Percentiles rank a stretch among this genome's conserved stretches.
Conservation (phyloP, 2,888 invertebrate genomes). For the Eupithecia dodoneata region DNA sequence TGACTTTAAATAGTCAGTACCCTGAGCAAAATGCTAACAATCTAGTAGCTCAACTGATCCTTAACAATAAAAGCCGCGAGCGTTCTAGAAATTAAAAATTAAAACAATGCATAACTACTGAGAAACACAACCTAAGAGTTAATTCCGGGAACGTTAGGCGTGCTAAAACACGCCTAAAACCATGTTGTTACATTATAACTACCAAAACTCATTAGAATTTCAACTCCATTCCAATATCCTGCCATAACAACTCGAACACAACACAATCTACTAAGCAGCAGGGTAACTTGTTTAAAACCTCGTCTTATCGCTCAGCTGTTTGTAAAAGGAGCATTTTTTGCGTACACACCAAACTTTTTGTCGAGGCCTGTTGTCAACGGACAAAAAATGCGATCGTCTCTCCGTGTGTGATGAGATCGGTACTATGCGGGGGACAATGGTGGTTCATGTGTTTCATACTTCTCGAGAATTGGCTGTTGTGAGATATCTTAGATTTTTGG, state of each 20-base stretch:
- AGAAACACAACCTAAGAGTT: no score
- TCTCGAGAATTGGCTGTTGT: slow-evolving; percentile 27
- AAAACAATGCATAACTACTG: no score
- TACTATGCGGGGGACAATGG: slow-evolving; percentile 67
- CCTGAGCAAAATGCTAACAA: no score
- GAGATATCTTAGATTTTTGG: slow-evolving; percentile 33
- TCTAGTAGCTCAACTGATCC: no score
- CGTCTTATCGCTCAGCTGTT: slow-evolving; percentile 73
- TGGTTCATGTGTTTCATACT: slow-evolving; percentile 49
- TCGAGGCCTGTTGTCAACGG: slow-evolving; percentile 54
- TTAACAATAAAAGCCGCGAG: no score
- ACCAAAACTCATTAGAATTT: neutral
- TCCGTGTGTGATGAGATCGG: slow-evolving; percentile 67
- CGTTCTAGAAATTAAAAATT: no score
- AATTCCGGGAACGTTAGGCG: no score
- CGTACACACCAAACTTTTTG: slow-evolving; percentile 65
- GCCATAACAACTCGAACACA: neutral
- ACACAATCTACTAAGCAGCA: slow-evolving; percentile 9
- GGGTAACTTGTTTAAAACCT: slow-evolving; percentile 39
- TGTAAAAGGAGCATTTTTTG: slow-evolving; percentile 66
- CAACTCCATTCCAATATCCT: neutral
- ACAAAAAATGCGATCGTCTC: slow-evolving; percentile 68
- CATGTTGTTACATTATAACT: no score
- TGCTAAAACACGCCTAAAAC: neutral
- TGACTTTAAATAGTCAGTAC: no score